These are phyloP conservation scores for Temnothorax rugatulus DNA, from an alignment of 2,888 invertebrate genomes.

Conservation along the genomic window DNA sequence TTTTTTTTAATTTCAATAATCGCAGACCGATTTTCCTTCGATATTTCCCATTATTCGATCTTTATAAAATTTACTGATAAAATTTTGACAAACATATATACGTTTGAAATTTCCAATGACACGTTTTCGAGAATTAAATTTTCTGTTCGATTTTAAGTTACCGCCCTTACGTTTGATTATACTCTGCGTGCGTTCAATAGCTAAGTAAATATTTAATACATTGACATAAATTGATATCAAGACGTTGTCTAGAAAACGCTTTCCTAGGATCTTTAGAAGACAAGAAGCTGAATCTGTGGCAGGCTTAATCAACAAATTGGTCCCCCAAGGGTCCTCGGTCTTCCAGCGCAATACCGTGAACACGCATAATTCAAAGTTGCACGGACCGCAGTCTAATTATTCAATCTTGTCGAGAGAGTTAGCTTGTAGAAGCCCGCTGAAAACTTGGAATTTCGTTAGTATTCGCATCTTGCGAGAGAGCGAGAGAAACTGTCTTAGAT, in stretches of 20 bases:
- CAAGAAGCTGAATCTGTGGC: constrained; percentile 69
- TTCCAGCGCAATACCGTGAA: constrained; percentile 73
- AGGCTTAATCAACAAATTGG: constrained; percentile 83
- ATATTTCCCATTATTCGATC: neutral
- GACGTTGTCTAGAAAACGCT: constrained; percentile 4
- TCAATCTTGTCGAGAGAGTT: constrained; percentile 81
- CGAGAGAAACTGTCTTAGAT: neutral
- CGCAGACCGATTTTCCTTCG: neutral
- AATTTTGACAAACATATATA: neutral
- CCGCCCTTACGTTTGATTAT: neutral
- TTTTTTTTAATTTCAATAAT: neutral
- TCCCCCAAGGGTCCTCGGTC: constrained; percentile 78
- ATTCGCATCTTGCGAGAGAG: constrained; percentile 35
- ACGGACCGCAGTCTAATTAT: constrained; percentile 83
- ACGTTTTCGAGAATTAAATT: neutral
- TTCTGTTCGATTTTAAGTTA: neutral
- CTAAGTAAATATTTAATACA: constrained; percentile 22
- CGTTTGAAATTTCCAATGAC: neutral
- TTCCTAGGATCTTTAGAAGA: constrained; percentile 36
- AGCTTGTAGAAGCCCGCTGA: constrained; percentile 53
- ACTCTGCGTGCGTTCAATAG: constrained; percentile 38
- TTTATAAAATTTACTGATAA: neutral
- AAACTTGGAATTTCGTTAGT: constrained; percentile 66
- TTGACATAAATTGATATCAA: neutral
- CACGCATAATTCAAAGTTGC: constrained; percentile 85